These are phyloP conservation scores for Drosophila gunungcola DNA, from an alignment of 1,140 invertebrate species.

Conservation along the genomic window DNA sequence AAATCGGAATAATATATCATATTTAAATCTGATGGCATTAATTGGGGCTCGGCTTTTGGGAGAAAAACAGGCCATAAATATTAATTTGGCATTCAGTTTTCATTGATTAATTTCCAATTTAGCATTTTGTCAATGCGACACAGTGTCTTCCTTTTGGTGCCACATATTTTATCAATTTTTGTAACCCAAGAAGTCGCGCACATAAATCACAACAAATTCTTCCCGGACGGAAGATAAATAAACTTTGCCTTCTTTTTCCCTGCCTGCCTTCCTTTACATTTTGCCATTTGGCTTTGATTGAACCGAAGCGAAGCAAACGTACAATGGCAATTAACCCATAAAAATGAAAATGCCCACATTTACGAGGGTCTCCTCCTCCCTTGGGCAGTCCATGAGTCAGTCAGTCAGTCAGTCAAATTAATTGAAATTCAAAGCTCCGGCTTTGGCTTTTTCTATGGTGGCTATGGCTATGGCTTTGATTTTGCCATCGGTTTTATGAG, in stretches of 20 bases:
- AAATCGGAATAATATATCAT: constrained; percentile 41
- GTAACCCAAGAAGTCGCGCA: constrained; percentile 30
- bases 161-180: constrained; percentile 25
- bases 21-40: constrained; percentile 61
- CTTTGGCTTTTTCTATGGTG: constrained; percentile 11
- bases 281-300: constrained; percentile 72
- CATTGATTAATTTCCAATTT: constrained; percentile 67
- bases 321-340: constrained; percentile 82
- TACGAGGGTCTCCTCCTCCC: constrained; percentile 42
- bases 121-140: constrained; percentile 71
- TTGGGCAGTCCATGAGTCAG: constrained; percentile 22
- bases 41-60: constrained; percentile 43
- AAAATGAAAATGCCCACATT: constrained; percentile 79
- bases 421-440: constrained; percentile 75
- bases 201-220: constrained; percentile 62
- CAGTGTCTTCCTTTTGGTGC: constrained; percentile 10
- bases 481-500: constrained; percentile 70
- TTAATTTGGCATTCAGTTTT: constrained; percentile 69
- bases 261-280: constrained; percentile 28
- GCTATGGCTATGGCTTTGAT: constrained; percentile 37
- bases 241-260: constrained; percentile 24
- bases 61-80: constrained; percentile 63
- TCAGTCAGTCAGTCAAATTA: constrained; percentile 62
- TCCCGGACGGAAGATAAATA: constrained; percentile 49
- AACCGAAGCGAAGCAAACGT: constrained; percentile 27